Conservation (phyloP, 2,113 vertebrate species). For the Cavia porcellus region DNA sequence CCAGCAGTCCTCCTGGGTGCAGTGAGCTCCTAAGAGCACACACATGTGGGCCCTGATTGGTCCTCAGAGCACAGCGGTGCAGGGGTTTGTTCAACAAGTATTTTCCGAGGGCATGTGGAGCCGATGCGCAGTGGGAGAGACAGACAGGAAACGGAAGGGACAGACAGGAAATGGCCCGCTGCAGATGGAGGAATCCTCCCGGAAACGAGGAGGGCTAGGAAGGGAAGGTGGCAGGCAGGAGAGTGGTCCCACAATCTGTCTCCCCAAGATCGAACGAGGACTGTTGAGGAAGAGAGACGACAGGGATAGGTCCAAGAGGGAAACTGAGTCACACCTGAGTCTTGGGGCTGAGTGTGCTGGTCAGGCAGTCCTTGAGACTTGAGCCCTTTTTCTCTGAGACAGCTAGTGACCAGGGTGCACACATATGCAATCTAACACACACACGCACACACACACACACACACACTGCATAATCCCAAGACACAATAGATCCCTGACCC, state of each 20-base stretch:
- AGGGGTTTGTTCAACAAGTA: not conserved
- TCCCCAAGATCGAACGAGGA: not conserved
- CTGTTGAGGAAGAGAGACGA: not conserved
- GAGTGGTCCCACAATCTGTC: not conserved
- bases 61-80: not conserved
- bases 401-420: not conserved
- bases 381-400: not conserved
- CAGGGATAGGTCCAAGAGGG: not conserved
- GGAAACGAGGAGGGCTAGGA: not conserved
- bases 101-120: not conserved
- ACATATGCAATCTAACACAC: too few relatives aligned
- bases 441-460: not conserved
- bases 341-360: not conserved
- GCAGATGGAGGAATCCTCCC: not conserved
- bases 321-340: slow-evolving; percentile 35
- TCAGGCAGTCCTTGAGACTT: not conserved
- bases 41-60: accelerated
- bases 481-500: not conserved
- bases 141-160: not conserved
- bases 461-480: not conserved
- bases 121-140: not conserved
- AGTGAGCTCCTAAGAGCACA: accelerated
- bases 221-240: not conserved
- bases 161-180: not conserved
- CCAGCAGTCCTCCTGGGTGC: not conserved